Conservation (phyloP, 2,113 vertebrate species). For the Cinclus mexicanus region DNA sequence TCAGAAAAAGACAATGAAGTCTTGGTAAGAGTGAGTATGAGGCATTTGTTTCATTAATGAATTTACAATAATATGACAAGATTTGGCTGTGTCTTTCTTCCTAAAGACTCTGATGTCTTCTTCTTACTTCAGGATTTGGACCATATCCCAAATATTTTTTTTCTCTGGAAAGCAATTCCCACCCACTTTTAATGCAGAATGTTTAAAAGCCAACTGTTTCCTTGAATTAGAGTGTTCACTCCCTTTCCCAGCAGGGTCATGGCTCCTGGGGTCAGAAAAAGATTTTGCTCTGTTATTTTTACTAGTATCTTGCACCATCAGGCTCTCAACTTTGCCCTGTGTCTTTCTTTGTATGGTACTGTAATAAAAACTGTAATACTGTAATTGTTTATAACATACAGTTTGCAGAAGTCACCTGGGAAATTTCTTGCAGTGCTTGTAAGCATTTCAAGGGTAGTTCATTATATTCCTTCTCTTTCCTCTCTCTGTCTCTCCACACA, state of each 20-base stretch:
- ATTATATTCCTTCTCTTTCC: background rate
- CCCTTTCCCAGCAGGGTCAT: constrained; percentile 5
- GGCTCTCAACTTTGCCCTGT: background rate
- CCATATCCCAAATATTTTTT: background rate
- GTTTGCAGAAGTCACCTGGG: background rate
- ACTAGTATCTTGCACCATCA: background rate
- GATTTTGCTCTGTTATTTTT: background rate
- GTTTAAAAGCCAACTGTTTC: background rate
- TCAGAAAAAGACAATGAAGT: background rate
- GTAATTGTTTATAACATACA: background rate
- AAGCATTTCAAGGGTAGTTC: background rate
- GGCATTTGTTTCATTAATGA: background rate
- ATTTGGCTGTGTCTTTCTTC: background rate
- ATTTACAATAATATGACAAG: background rate
- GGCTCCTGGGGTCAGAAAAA: background rate
- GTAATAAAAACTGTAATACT: background rate
- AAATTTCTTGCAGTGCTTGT: background rate
- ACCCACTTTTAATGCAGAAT: background rate
- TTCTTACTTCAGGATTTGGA: background rate
- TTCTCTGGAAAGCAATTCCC: background rate
- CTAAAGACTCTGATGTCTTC: background rate
- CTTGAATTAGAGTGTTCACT: background rate
- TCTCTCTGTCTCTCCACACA: background rate
- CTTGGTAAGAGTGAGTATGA: background rate
- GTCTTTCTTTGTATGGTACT: constrained; percentile 8